Percentiles rank a stretch among this genome's conserved stretches.
These are phyloP conservation scores for Pygmarrhopalites habei DNA, from an alignment of 1,140 invertebrate genomes.

Conservation along the genomic window DNA sequence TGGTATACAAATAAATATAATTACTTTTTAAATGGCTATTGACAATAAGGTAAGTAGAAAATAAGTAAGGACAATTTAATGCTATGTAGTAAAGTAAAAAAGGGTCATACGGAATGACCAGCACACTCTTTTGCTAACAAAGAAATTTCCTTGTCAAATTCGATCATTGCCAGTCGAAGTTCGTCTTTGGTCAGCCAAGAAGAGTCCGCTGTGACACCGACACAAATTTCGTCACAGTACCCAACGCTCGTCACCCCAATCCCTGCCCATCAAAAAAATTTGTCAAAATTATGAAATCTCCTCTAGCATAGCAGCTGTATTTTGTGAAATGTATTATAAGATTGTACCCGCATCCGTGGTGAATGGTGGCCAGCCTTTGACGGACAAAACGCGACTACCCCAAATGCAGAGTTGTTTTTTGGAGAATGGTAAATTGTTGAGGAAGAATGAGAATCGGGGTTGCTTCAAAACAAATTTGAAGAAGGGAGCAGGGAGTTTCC, in stretches of 20 bases:
- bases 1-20: no score
- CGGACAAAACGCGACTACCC: neutral
- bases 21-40: no score
- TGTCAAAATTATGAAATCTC: no score
- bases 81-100: no score
- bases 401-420: neutral
- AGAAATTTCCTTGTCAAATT: neutral
- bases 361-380: constrained; percentile 6
- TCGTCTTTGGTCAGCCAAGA: constrained; percentile 9
- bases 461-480: constrained; percentile 4
- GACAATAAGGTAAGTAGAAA: no score
- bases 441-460: constrained; percentile 6
- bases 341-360: constrained; percentile 2
- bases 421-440: constrained; percentile 6
- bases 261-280: neutral
- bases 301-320: no score
- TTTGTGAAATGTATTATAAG: no score
- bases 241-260: neutral
- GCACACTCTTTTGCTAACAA: neutral
- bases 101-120: no score
- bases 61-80: no score
- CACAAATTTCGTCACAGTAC: neutral
- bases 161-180: neutral
- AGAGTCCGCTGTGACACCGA: neutral
- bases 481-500: neutral